These are phyloP conservation scores for Heliconius sara DNA, from an alignment of 2,888 invertebrate species.

Conservation along the genomic window DNA sequence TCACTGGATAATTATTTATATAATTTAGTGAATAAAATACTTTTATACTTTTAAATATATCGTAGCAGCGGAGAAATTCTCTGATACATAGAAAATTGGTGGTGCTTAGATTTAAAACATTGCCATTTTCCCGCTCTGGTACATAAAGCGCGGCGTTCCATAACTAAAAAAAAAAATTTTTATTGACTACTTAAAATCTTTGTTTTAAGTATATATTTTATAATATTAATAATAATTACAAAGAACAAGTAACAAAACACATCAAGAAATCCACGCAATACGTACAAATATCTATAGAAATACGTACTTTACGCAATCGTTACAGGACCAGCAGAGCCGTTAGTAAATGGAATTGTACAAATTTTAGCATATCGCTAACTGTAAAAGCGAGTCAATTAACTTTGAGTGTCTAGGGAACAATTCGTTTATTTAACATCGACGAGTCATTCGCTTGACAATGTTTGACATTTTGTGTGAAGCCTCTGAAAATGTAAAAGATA, in stretches of 20 bases:
- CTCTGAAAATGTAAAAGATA: neutral
- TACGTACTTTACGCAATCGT: neutral
- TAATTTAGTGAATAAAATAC: too few species aligned
- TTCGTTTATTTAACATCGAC: slow-evolving; percentile 34
- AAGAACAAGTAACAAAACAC: neutral
- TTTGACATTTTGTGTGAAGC: neutral
- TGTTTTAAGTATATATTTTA: too few species aligned
- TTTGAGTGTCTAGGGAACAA: slow-evolving; percentile 32
- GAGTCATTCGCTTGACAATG: neutral
- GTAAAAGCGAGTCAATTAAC: slow-evolving; percentile 22
- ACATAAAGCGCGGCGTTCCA: too few species aligned
- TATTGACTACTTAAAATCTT: too few species aligned
- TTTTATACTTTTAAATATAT: too few species aligned
- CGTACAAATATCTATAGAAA: neutral
- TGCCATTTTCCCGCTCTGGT: too few species aligned
- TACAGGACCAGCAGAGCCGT: neutral
- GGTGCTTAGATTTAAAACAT: too few species aligned
- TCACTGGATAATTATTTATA: too few species aligned
- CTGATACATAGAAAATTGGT: too few species aligned
- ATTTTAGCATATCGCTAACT: slow-evolving; percentile 17
- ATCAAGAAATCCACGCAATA: neutral
- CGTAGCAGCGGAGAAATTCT: too few species aligned
- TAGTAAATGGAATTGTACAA: slow-evolving; percentile 3
- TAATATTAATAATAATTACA: too few species aligned
- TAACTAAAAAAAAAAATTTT: too few species aligned